These are phyloP conservation scores for Enteromius unitaeniatus DNA, from an alignment of 2,797 vertebrate genomes.

Conservation along the genomic window DNA sequence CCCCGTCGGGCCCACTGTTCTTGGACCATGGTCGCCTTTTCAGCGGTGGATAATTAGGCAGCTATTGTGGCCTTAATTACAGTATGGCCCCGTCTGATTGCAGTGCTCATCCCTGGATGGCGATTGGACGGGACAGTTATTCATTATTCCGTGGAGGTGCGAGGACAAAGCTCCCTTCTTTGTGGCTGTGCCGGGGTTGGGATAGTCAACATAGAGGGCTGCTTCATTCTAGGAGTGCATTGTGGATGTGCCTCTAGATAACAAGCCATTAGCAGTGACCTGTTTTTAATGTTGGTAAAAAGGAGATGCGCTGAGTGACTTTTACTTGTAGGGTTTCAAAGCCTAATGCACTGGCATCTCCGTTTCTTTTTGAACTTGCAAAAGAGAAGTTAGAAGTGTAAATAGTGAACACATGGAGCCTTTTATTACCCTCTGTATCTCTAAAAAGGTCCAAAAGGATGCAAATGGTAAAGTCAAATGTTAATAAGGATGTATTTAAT, in stretches of 20 bases:
- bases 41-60: constrained; percentile 78
- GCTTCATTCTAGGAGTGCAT: constrained; percentile 66
- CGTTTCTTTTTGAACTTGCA: constrained; percentile 12
- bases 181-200: constrained; percentile 58
- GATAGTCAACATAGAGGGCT: constrained; percentile 64
- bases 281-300: constrained; percentile 65
- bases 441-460: background rate
- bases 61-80: constrained; percentile 80
- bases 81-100: constrained; percentile 67
- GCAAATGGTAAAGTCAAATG: background rate
- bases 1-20: constrained; percentile 62
- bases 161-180: constrained; percentile 75
- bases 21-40: constrained; percentile 67
- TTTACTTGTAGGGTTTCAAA: constrained; percentile 12
- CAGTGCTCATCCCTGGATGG: constrained; percentile 62
- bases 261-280: constrained; percentile 71
- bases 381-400: background rate
- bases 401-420: background rate
- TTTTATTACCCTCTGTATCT: constrained; percentile 13
- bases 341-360: constrained; percentile 22
- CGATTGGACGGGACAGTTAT: constrained; percentile 69
- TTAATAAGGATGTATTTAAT: constrained; percentile 2
- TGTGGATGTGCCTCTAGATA: constrained; percentile 67
- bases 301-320: background rate
- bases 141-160: constrained; percentile 74